Evolutionary conservation across 1,140 invertebrate genomes (phyloP).

Genomic region (Drosophila mayri): DNA sequence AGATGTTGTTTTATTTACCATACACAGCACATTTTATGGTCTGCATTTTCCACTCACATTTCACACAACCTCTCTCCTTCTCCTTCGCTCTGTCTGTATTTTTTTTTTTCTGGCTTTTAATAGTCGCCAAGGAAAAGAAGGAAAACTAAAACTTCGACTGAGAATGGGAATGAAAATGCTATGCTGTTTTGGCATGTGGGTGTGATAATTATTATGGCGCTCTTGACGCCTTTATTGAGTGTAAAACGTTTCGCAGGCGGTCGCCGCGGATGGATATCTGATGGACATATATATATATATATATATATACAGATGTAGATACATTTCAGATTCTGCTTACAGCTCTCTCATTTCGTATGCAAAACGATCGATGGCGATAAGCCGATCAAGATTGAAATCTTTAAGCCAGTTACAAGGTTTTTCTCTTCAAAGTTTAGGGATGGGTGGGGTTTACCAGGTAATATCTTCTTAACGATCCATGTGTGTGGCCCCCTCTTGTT

Average conservation of each 20-base stretch:
- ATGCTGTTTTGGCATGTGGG: constrained; percentile 23
- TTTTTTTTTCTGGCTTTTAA: constrained; percentile 55
- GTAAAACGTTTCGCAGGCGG: constrained; percentile 77
- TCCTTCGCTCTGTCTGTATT: background rate
- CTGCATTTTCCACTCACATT: constrained; percentile 27
- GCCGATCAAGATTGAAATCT: constrained; percentile 58
- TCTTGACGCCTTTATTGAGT: constrained; percentile 81
- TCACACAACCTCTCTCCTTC: background rate
- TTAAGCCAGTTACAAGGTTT: constrained; percentile 35
- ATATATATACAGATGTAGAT: constrained; percentile 12
- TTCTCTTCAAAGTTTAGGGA: background rate
- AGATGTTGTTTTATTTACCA: constrained; percentile 72
- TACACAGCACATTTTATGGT: constrained; percentile 63
- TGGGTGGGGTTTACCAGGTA: constrained; percentile 3
- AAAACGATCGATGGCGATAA: constrained; percentile 65
- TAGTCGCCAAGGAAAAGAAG: constrained; percentile 25
- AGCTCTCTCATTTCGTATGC: constrained; percentile 68
- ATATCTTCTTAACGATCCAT: constrained; percentile 27
- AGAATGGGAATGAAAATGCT: constrained; percentile 20
- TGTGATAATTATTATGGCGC: constrained; percentile 79
- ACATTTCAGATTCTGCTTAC: constrained; percentile 2
- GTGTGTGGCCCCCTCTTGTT: constrained; percentile 36
- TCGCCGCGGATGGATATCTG: constrained; percentile 65
- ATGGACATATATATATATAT: constrained; percentile 11
- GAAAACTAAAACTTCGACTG: background rate